Base-by-base conservation (phyloP, 1,140 invertebrate genomes). In the Acromyrmex charruanus region DNA sequence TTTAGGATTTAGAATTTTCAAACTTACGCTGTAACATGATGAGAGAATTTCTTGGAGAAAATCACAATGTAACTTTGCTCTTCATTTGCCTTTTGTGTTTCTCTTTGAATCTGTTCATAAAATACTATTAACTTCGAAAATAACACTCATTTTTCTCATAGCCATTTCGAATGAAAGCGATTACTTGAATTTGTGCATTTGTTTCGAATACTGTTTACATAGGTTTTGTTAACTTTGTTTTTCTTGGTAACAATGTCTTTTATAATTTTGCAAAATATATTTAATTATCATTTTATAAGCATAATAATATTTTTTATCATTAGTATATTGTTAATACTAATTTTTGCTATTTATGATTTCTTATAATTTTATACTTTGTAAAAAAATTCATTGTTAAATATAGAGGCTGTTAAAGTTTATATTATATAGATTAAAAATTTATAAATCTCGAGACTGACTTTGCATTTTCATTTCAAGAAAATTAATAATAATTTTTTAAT, bases 101-200 rank as follows among this genome's bases (percentile, higher is more conserved):
- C 3, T 39, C 7, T 69, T 71, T 49, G 28, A 71, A 71, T 81
- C 12, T 49, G 21, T 69, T 58, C 65, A 69, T 25, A 63, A 63
- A 80, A 80, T 6, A 81, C 14, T n/a, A 35, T 44, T 59, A 16
- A 28, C 14, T 81, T 69, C n/a, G 21, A 58, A 58, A 81, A 71
- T 16, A 55, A 58, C 35, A 55, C n/a, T 66, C n/a, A 21, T 81
- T 69, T 71, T 81, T 58, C 51, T 71, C 16, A 25, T 9, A 44
- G 21, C 5, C 6, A 14, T 16, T 53, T 58, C 6, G n/a, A 59
- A 69, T 81, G 31, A 39, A 81, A 68, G 51, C 21, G 12, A 71
- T 71, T 44, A 31, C 6, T 58, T 25, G 21, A 71, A 44, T 69
- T 71, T 39, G 4, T 49, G 25, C 5, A 71, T 81, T 65, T 79